These are phyloP conservation scores for Aurelia aurita complex sp. Pacific DNA, from an alignment of 30 jellyfish, hydroid and myxozoan species.

Conservation along the genomic window DNA sequence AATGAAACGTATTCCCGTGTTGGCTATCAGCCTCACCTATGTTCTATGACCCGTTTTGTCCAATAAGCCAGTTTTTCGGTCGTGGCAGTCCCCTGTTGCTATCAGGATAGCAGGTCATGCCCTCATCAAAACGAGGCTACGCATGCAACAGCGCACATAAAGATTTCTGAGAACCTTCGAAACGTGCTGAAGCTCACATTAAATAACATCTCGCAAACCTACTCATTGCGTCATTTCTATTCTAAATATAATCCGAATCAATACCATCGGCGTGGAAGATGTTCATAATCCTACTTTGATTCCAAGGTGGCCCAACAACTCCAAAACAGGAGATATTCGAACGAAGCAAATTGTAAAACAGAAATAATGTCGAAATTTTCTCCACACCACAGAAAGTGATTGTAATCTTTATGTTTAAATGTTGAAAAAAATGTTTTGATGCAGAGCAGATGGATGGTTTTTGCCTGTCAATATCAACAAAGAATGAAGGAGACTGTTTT, in stretches of 20 bases:
- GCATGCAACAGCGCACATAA: neutral
- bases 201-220: conserved; percentile 1
- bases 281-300: neutral
- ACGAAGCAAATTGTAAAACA: no score
- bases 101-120: neutral
- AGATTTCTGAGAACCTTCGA: neutral
- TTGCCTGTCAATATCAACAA: no score
- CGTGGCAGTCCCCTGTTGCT: neutral
- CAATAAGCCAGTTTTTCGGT: neutral
- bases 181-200: neutral
- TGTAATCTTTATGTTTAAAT: no score
- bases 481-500: no score
- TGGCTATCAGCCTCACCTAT: conserved; percentile 9
- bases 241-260: neutral
- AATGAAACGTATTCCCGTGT: neutral
- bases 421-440: no score
- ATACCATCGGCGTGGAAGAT: neutral
- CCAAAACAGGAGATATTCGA: no score
- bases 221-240: neutral
- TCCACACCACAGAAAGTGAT: no score
- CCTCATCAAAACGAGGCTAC: neutral
- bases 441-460: no score
- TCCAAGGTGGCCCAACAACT: no score
- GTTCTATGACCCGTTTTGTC: conserved; percentile 44
- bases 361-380: no score